Conservation (phyloP, 2,888 invertebrate genomes). For the Eulithis testata region DNA sequence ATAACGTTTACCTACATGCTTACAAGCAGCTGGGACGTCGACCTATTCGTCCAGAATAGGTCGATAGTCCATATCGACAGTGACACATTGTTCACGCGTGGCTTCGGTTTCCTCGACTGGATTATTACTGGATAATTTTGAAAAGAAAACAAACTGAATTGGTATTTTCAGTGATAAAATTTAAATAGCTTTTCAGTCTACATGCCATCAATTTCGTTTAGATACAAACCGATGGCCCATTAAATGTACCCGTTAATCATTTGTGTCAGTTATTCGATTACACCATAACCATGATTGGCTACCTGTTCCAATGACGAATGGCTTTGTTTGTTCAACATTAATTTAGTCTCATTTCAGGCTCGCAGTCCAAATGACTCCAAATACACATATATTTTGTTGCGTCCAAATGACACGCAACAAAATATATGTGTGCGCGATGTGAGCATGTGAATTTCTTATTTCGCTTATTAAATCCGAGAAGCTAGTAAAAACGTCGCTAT, state of each 20-base stretch:
- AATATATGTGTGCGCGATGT: slow-evolving; percentile 41
- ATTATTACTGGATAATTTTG: background rate
- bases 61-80: no score
- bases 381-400: no score
- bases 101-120: background rate
- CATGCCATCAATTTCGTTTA: slow-evolving; percentile 33
- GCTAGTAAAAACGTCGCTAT: slow-evolving; percentile 69
- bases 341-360: slow-evolving; percentile 29
- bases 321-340: slow-evolving; percentile 35
- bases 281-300: slow-evolving; percentile 38
- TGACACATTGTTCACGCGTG: background rate
- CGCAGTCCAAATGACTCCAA: slow-evolving; percentile 23
- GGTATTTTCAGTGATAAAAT: slow-evolving; percentile 24
- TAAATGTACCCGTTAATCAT: slow-evolving; percentile 38
- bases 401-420: slow-evolving; percentile 23
- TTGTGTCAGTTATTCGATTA: slow-evolving; percentile 34
- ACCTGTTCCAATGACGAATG: slow-evolving; percentile 35
- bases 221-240: slow-evolving; percentile 35
- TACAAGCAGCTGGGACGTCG: slow-evolving; percentile 8
- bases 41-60: no score
- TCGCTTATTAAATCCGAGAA: slow-evolving; percentile 65
- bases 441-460: slow-evolving; percentile 52
- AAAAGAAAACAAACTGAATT: slow-evolving; percentile 22
- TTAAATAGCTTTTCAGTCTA: slow-evolving; percentile 23
- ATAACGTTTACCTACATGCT: slow-evolving; percentile 1